Evolutionary conservation across 2,888 invertebrate genomes (phyloP), one percentile per base, ranked within the genome.

Genomic region (Argyra leucocephala): DNA sequence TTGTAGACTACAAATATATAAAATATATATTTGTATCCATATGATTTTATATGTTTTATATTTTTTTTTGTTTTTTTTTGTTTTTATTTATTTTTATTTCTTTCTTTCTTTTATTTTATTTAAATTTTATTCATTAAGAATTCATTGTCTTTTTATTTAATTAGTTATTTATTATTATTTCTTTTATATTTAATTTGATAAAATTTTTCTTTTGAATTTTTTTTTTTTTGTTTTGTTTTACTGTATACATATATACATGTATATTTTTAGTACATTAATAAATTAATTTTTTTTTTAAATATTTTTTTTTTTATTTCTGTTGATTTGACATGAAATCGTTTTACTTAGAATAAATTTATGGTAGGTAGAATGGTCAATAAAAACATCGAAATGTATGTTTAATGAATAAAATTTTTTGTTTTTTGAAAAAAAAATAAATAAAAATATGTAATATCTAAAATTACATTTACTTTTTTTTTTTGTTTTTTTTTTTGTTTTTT

Each of bases 1-100:
- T 48, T 48, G 48, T 12, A 48, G 48, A 48, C 48, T 48, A 48
- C 48, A 48, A 48, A 48, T 48, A 48, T 48, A 48, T 48, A 48
- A 48, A 48, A 48, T 48, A 48, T n/a, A n/a, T 48, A 48, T 48
- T 48, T 48, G 48, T 48, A 48, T 48, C 48, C 48, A 4, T 18
- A 18, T 48, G 15, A 10, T 37, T 37, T 37, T 31, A 5, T 10
- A 10, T 37, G 15, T 37, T 37, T 37, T 15, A 37, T 37, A 9
- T 37, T 26, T 26, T 6, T 48, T 48, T 48, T 48, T 48, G 18
- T n/a, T 18, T 48, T 48, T 2, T 48, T 48, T 48, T 15, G 48
- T 48, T 31, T 31, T 31, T 31, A 31, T 31, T 10, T 31, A 31
- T 31, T n/a, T n/a, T n/a, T n/a, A n/a, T n/a, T n/a, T n/a, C n/a